Conservation (phyloP, 2,797 vertebrate genomes). For the Alosa sapidissima region DNA sequence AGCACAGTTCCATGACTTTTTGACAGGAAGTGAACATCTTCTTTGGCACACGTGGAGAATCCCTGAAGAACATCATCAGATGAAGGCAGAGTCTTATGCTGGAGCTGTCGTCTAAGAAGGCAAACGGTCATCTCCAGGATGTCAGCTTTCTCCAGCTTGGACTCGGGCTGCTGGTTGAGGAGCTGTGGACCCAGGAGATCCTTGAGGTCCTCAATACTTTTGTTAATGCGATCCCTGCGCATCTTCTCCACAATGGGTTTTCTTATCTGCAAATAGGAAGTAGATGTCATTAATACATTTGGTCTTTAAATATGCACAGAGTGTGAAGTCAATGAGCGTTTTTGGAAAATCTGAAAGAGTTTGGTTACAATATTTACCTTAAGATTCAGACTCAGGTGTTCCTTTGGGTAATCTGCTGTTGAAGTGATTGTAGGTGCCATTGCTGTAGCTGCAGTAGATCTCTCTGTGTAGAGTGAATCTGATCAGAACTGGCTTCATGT, state of each 20-base stretch:
- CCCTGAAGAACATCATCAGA: constrained; percentile 29
- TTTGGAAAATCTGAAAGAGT: neutral
- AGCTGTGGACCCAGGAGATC: constrained; percentile 70
- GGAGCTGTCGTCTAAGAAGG: constrained; percentile 59
- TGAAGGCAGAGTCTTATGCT: constrained; percentile 46
- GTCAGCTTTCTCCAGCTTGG: constrained; percentile 73
- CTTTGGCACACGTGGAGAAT: constrained; percentile 45
- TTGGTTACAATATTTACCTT: neutral
- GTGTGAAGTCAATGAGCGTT: neutral
- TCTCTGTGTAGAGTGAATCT: constrained; percentile 61
- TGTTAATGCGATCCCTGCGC: constrained; percentile 75
- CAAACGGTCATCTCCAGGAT: constrained; percentile 77
- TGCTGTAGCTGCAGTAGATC: constrained; percentile 64
- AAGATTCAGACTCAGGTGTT: neutral
- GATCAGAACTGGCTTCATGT: constrained; percentile 54
- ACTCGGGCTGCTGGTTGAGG: constrained; percentile 67
- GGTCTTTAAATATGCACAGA: constrained; percentile 31
- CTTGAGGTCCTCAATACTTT: constrained; percentile 65
- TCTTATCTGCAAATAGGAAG: constrained; percentile 71
- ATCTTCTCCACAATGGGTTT: constrained; percentile 84
- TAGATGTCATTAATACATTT: constrained; percentile 38
- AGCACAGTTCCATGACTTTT: constrained; percentile 34
- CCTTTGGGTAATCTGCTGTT: constrained; percentile 40
- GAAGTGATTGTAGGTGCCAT: constrained; percentile 74
- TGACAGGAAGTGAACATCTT: too few relatives aligned